Conservation (phyloP, 53 echinoderm and acorn worm species). For the Hippasteria phrygiana region DNA sequence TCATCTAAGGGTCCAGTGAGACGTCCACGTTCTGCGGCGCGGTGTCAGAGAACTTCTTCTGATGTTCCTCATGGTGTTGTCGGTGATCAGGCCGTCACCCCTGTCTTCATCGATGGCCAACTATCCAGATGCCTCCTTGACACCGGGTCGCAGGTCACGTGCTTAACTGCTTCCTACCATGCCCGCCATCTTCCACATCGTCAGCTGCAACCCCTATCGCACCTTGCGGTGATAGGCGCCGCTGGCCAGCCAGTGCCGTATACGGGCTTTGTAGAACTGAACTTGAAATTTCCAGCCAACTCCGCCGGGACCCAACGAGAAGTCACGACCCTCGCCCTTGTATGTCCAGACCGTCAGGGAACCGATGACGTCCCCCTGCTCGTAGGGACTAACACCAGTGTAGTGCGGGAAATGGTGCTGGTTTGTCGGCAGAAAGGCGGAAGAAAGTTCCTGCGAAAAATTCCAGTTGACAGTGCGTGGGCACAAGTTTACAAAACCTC, state of each 20-base stretch:
- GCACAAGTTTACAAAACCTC: neutral
- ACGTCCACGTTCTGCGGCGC: neutral
- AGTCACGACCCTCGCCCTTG: constrained; percentile 41
- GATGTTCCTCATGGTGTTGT: constrained; percentile 24
- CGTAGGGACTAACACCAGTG: constrained; percentile 38
- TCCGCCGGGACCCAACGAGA: constrained; percentile 7
- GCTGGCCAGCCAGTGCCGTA: constrained; percentile 34
- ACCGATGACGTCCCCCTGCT: constrained; percentile 24
- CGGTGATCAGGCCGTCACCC: constrained; percentile 25
- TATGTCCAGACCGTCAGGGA: constrained; percentile 12
- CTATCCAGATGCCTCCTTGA: neutral
- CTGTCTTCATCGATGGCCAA: neutral
- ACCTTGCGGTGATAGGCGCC: constrained; percentile 36
- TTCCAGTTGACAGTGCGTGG: constrained; percentile 20
- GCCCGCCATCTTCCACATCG: constrained; percentile 15
- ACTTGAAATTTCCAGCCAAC: constrained; percentile 26
- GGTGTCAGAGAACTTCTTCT: neutral
- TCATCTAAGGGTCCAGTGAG: neutral
- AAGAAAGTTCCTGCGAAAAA: neutral
- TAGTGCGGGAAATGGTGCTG: constrained; percentile 23
- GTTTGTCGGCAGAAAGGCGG: constrained; percentile 6
- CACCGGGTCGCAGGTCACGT: no score
- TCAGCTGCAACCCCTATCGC: constrained; percentile 22
- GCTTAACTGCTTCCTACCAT: neutral
- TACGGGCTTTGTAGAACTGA: constrained; percentile 10